Evolutionary conservation across 2,797 vertebrate genomes (phyloP).

Genomic region (Microctenopoma stevenorrisi): DNA sequence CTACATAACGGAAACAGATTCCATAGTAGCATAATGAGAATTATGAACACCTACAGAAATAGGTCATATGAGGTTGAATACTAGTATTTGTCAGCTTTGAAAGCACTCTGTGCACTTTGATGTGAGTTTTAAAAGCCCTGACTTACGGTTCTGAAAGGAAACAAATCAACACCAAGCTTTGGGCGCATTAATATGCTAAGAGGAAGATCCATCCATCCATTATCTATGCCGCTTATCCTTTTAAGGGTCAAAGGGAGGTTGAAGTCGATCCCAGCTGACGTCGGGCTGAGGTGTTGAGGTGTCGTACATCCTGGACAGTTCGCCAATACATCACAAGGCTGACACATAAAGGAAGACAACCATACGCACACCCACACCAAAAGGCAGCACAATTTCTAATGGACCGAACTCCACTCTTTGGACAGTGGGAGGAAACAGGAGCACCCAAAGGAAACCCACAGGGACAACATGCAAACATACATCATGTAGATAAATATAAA

Average conservation of each 20-base stretch:
- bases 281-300: neutral
- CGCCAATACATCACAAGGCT: neutral
- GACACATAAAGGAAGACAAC: neutral
- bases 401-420: neutral
- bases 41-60: neutral
- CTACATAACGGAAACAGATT: slow-evolving; percentile 3
- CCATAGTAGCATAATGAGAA: slow-evolving; percentile 5
- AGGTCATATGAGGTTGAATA: slow-evolving; percentile 2
- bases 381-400: no score
- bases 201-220: neutral
- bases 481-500: no score
- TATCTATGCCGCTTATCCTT: neutral
- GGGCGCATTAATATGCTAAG: slow-evolving; percentile 1
- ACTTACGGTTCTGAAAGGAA: neutral
- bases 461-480: neutral
- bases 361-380: no score
- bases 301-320: neutral
- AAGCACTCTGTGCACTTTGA: slow-evolving; percentile 10
- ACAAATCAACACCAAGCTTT: slow-evolving; percentile 6
- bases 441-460: neutral
- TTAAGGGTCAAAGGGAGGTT: neutral
- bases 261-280: neutral
- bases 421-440: neutral
- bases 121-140: slow-evolving; percentile 28
- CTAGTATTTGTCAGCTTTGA: neutral